Evolutionary conservation across 2,113 vertebrate genomes (phyloP).

Genomic region (Xerus inauris): DNA sequence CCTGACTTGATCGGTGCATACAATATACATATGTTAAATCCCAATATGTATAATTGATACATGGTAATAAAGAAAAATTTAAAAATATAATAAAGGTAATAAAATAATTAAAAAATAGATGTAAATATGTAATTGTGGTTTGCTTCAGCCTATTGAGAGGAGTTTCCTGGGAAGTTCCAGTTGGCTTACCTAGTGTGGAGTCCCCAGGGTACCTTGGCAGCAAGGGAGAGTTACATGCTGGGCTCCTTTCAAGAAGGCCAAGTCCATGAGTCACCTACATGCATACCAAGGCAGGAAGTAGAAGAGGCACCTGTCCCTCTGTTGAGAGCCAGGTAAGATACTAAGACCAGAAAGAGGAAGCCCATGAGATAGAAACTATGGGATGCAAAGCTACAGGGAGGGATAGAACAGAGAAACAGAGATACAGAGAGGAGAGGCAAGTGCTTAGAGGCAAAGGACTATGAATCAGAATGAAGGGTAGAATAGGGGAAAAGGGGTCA

Average conservation of each 20-base stretch:
- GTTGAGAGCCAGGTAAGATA: constrained; percentile 44
- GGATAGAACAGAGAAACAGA: not conserved
- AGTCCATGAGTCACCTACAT: not conserved
- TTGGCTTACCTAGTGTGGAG: not conserved
- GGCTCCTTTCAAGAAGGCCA: not conserved
- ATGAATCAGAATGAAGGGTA: not conserved
- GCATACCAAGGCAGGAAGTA: not conserved
- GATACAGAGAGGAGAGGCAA: not conserved
- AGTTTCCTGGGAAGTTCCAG: not conserved
- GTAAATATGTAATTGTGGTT: not conserved
- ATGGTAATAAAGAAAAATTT: not conserved
- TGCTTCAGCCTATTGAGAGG: not conserved
- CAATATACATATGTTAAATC: not conserved
- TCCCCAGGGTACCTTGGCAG: not conserved
- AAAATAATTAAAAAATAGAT: not conserved
- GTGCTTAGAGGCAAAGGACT: not conserved
- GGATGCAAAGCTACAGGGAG: not conserved
- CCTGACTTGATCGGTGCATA: not conserved
- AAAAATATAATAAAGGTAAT: not conserved
- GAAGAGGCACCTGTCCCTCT: not conserved
- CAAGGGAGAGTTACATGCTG: not conserved
- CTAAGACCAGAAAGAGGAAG: not conserved
- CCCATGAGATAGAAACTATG: not conserved
- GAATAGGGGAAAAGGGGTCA: not conserved
- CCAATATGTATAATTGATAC: not conserved